Base-by-base conservation (phyloP, 2,113 vertebrate species). In the Tor tambroides region DNA sequence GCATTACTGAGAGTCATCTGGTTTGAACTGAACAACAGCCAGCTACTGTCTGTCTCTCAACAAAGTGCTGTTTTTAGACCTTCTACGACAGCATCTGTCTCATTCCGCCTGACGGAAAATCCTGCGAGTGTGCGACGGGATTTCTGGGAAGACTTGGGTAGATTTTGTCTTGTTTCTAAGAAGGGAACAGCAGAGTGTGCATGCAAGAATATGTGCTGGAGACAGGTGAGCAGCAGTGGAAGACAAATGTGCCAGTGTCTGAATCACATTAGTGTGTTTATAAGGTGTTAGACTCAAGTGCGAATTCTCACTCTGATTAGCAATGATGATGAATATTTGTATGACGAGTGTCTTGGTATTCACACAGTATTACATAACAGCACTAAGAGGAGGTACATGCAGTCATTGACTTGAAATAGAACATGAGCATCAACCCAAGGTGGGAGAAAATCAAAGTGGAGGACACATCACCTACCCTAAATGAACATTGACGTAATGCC, bases 131-230 rank as follows among this genome's bases (percentile, higher is more conserved):
- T 74, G 87, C 69, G 74, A 88, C 63, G 72, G 74, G 74, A 77
- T 65, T 84, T 87, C 88, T 89, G 67, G 85, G 88, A 87, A 89
- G 85, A 89, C 79, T 84, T 59, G 51, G 28, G 74, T 56, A 51
- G 74, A n/a, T 46, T 83, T 85, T 86, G 83, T 83, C n/a, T 84
- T 51, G 65, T 56, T 87, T 85, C 80, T 67, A 80, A 76, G 80
- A 89, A 89, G 65, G 85, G 56, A 87, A 80, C 41, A 17, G 17
- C 41, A 84, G 75, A 61, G 81, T 63, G 85, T 41, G 9, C 83
- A 63, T 84, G 59, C 35, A 11, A 5, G n/a, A 26, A 26, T 65
- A 76, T 35, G 81, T 75, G 75, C 80, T 81, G 74, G 80, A 87
- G 74, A 76, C 65, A 67, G 76, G 30, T 61, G 85, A 84, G 43